Percentiles rank a stretch among this genome's conserved stretches.
phyloP scores from a whole-genome alignment of 2,113 vertebrate species.

The Pollachius pollachius region DNA sequence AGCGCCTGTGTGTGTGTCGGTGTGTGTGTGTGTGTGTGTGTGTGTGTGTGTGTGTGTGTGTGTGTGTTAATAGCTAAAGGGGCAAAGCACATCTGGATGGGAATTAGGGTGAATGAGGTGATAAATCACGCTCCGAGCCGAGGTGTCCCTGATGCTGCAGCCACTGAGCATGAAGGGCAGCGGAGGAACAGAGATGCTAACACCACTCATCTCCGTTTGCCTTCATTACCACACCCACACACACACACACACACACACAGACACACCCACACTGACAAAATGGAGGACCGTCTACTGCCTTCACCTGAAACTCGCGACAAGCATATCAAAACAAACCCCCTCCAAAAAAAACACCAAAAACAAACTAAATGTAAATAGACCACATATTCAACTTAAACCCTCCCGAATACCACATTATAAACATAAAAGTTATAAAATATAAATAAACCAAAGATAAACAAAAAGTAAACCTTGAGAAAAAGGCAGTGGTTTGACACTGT shows the following conservation, averaged over 20 bases:
- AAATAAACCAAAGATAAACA: not conserved
- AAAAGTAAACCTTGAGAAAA: not conserved
- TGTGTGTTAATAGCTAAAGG: slow-evolving; percentile 48
- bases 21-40: slow-evolving; percentile 39
- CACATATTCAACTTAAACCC: too few species aligned
- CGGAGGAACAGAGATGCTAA: slow-evolving; percentile 34
- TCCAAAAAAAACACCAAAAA: too few species aligned
- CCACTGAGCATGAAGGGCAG: slow-evolving; percentile 77
- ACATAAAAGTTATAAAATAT: too few species aligned
- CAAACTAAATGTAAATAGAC: too few species aligned
- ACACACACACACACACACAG: too few species aligned
- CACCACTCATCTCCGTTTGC: slow-evolving; percentile 47
- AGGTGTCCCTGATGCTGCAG: slow-evolving; percentile 56
- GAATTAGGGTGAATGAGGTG: slow-evolving; percentile 71
- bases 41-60: slow-evolving; percentile 20
- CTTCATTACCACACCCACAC: not conserved
- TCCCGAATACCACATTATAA: too few species aligned
- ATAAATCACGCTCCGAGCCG: slow-evolving; percentile 67
- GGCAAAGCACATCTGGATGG: slow-evolving; percentile 72
- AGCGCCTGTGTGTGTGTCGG: slow-evolving; percentile 42
- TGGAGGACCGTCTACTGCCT: too few species aligned
- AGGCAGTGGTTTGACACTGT: not conserved
- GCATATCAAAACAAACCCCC: too few species aligned
- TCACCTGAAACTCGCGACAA: too few species aligned
- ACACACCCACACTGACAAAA: too few species aligned